Evolutionary conservation across 2,113 vertebrate species (phyloP).

Genomic region (Monopterus albus): DNA sequence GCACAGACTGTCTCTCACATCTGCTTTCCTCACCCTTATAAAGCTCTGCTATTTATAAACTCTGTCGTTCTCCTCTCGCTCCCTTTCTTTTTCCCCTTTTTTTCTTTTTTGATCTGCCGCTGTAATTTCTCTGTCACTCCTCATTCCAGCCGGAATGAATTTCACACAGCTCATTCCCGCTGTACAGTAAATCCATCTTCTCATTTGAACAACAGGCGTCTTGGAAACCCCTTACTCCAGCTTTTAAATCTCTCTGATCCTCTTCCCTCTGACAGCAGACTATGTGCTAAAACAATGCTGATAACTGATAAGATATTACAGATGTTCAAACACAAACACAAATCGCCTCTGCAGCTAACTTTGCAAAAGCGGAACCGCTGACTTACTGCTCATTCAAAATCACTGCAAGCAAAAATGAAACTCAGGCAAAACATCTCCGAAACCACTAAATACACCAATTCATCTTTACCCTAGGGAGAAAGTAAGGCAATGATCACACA

Average conservation of each 20-base stretch:
- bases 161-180: conserved; percentile 22
- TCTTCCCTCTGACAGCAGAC: conserved; percentile 9
- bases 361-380: background rate
- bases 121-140: background rate
- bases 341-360: too few relatives aligned
- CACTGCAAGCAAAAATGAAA: background rate
- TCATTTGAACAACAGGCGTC: conserved; percentile 30
- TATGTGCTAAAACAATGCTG: background rate
- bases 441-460: background rate
- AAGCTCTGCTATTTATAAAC: conserved; percentile 78
- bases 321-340: too few relatives aligned
- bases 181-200: conserved; percentile 44
- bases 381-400: background rate
- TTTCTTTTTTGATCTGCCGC: conserved; percentile 28
- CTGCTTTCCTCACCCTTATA: conserved; percentile 82
- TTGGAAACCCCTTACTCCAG: conserved; percentile 31
- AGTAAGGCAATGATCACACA: background rate
- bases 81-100: background rate
- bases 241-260: conserved; percentile 22
- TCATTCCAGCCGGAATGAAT: conserved; percentile 26
- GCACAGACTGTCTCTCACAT: conserved; percentile 83
- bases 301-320: background rate
- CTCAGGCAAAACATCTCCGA: background rate
- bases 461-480: background rate
- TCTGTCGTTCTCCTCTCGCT: conserved; percentile 24